A percentile compares a stretch with the other conserved stretches of the same genome.
Evolutionary conservation across 2,113 vertebrate species (phyloP).

Genomic region (Anser brachyrhynchus): DNA sequence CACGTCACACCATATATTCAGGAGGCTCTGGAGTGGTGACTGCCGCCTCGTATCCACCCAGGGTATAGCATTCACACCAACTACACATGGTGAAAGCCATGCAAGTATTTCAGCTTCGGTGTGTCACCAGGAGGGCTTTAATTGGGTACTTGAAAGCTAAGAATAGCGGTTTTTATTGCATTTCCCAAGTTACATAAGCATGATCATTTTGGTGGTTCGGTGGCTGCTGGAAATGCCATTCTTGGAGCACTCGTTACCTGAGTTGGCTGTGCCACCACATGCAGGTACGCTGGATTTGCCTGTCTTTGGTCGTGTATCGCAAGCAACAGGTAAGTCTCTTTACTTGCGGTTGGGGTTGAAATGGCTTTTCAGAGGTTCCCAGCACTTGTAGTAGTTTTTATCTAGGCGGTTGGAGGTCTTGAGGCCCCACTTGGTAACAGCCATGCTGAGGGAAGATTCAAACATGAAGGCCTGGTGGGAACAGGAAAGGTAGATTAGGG

Average conservation of each 20-base stretch:
- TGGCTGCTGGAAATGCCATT: not conserved
- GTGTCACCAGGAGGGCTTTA: constrained; percentile 6
- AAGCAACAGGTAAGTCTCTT: not conserved
- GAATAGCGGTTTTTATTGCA: not conserved
- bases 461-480: constrained; percentile 93
- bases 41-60: not conserved
- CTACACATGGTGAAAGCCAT: fast-evolving
- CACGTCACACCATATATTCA: not conserved
- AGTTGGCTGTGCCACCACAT: fast-evolving
- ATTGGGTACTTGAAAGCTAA: not conserved
- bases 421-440: constrained; percentile 92
- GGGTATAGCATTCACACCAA: not conserved
- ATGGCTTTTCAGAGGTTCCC: constrained; percentile 89
- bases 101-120: not conserved
- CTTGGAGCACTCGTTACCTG: fast-evolving
- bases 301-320: not conserved
- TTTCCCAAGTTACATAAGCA: not conserved
- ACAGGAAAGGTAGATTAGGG: not conserved
- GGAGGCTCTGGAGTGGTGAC: fast-evolving
- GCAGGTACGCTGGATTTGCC: not conserved
- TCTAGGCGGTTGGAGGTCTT: constrained; percentile 87
- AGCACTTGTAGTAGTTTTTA: constrained; percentile 92
- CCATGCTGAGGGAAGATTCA: constrained; percentile 92
- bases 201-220: fast-evolving
- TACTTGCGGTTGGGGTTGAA: constrained; percentile 87